A percentile compares a stretch with the other conserved stretches of the same genome.
These are phyloP conservation scores for Anagyrus pseudococci DNA, from an alignment of 2,888 invertebrate species.

Conservation along the genomic window DNA sequence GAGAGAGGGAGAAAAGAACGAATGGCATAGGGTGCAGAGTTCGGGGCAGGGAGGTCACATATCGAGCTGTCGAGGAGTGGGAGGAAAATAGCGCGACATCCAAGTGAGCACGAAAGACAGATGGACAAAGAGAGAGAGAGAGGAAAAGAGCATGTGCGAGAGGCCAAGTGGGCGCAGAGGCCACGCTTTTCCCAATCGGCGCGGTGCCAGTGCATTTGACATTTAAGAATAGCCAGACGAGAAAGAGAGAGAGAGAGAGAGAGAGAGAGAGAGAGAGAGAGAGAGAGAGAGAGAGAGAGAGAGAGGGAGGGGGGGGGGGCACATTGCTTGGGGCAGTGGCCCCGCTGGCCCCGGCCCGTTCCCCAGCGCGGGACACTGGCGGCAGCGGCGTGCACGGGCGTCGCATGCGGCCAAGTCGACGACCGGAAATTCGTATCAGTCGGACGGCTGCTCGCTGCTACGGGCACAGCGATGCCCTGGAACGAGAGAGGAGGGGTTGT, in stretches of 20 bases:
- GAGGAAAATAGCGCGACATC: background rate
- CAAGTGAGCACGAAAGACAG: background rate
- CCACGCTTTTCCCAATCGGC: conserved; percentile 28
- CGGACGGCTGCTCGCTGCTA: conserved; percentile 1
- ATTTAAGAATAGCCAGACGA: conserved; percentile 30
- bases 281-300: too few relatives aligned
- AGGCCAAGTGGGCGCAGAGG: background rate
- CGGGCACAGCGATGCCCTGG: too few relatives aligned
- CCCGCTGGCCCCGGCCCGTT: too few relatives aligned
- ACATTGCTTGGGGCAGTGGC: too few relatives aligned
- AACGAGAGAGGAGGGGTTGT: too few relatives aligned
- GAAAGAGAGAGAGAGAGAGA: background rate
- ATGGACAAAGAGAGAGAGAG: conserved; percentile 3
- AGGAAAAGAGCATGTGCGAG: background rate
- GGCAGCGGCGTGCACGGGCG: background rate
- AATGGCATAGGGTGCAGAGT: background rate
- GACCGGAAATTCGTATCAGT: conserved; percentile 38
- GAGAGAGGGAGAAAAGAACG: background rate
- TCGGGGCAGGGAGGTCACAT: background rate
- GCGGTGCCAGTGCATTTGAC: conserved; percentile 32
- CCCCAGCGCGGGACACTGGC: conserved; percentile 1
- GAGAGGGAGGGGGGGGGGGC: too few relatives aligned
- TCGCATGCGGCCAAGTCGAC: conserved; percentile 32
- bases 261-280: background rate
- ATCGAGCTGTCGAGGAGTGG: background rate